Conservation (phyloP, 2,113 vertebrate genomes). For the Limnothrissa miodon region DNA sequence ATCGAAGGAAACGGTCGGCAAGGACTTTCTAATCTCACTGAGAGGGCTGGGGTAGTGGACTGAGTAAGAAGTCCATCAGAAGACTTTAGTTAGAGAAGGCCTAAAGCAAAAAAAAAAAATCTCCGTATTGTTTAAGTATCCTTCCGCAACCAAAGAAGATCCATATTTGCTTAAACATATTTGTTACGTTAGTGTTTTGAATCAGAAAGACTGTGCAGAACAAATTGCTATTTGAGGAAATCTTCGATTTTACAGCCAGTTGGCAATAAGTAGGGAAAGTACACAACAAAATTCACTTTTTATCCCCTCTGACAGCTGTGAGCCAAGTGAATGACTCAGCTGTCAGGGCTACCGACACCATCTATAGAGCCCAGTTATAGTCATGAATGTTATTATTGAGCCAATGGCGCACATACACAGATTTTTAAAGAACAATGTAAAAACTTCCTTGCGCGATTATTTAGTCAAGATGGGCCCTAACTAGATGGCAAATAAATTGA, state of each 20-base stretch:
- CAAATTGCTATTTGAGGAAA: not conserved
- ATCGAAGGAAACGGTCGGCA: conserved; percentile 39
- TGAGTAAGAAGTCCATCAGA: not conserved
- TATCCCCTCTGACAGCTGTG: not conserved
- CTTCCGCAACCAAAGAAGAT: not conserved
- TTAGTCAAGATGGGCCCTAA: not conserved
- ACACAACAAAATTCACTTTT: not conserved
- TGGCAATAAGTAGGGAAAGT: not conserved
- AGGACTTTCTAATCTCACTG: conserved; percentile 30
- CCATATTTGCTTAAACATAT: not conserved
- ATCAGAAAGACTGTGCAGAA: not conserved
- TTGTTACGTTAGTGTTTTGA: not conserved
- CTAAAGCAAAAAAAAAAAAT: no score
- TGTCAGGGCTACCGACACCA: not conserved
- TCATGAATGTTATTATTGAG: not conserved
- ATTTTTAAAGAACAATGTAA: not conserved
- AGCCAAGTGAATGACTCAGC: not conserved
- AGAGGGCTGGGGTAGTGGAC: not conserved
- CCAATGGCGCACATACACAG: not conserved
- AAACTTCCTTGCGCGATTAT: not conserved
- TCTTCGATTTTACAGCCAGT: not conserved
- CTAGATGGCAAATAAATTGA: not conserved
- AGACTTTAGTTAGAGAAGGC: not conserved
- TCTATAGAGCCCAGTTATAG: not conserved
- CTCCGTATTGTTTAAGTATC: not conserved